Evolutionary conservation across 2,888 invertebrate species (phyloP).

Genomic region (Meiosimyza decipiens): DNA sequence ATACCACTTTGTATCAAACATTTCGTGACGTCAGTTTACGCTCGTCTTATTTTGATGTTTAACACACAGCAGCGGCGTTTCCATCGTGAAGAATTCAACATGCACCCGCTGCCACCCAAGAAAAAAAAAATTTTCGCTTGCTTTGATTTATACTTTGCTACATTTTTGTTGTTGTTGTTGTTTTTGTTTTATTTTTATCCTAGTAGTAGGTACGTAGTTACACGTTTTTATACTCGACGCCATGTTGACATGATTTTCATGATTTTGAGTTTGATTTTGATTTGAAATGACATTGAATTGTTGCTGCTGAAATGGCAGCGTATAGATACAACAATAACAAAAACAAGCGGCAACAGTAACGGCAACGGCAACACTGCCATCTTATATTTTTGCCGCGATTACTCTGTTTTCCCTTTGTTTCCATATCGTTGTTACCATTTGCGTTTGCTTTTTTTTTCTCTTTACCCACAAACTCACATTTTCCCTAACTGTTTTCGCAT

Average conservation of each 20-base stretch:
- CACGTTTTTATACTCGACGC: not conserved
- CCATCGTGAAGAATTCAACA: too few relatives aligned
- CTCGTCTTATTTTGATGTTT: too few relatives aligned
- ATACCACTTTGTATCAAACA: too few relatives aligned
- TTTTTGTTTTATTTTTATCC: too few relatives aligned
- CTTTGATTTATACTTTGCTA: too few relatives aligned
- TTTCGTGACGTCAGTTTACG: too few relatives aligned
- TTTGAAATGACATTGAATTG: slow-evolving; percentile 4
- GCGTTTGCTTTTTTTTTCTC: not conserved
- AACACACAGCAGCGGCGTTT: too few relatives aligned
- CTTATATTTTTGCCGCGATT: not conserved
- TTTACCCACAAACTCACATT: not conserved
- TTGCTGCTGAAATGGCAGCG: not conserved
- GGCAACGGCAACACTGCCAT: not conserved
- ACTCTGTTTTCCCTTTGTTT: not conserved
- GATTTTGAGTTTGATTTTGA: not conserved
- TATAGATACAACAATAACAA: not conserved
- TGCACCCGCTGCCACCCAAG: too few relatives aligned
- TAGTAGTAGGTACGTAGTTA: too few relatives aligned
- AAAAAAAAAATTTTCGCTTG: too few relatives aligned
- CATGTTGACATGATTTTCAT: not conserved
- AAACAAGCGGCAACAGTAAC: not conserved
- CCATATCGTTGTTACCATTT: not conserved
- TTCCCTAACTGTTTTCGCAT: not conserved
- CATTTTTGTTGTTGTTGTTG: too few relatives aligned